Percentiles rank a stretch among this genome's conserved stretches.
phyloP scores from a whole-genome alignment of 2,888 invertebrate genomes.

The Ptychoptera contaminata region DNA sequence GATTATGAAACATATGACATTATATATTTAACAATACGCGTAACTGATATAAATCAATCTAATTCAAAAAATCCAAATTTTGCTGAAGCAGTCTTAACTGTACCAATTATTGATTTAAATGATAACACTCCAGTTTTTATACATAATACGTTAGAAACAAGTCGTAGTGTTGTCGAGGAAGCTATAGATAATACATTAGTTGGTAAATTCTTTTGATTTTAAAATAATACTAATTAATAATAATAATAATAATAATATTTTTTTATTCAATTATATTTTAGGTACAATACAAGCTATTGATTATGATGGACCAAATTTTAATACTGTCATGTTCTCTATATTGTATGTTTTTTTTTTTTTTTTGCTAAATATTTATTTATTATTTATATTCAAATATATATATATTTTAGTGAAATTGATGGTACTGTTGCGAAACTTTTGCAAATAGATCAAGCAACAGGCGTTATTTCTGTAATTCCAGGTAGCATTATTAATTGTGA shows the following conservation, averaged over 20 bases:
- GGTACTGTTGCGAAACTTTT: constrained; percentile 33
- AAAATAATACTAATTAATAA: neutral
- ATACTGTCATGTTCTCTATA: constrained; percentile 39
- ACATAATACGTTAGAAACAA: constrained; percentile 27
- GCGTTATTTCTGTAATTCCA: constrained; percentile 35
- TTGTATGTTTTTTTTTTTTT: constrained; percentile 27
- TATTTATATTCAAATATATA: neutral
- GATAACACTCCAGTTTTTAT: constrained; percentile 45
- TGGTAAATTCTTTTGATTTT: constrained; percentile 20
- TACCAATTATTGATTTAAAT: constrained; percentile 44
- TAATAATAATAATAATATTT: neutral
- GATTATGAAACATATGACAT: constrained; percentile 45
- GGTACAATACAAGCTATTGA: constrained; percentile 40
- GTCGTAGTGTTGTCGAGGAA: constrained; percentile 37
- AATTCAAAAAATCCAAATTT: constrained; percentile 2
- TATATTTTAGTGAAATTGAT: constrained; percentile 27
- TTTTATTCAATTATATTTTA: constrained; percentile 6
- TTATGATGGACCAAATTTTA: constrained; percentile 41
- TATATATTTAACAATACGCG: constrained; percentile 36
- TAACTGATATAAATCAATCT: constrained; percentile 35
- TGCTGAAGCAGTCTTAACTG: constrained; percentile 36
- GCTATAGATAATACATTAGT: constrained; percentile 33
- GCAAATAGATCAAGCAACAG: constrained; percentile 33
- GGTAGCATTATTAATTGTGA: constrained; percentile 39
- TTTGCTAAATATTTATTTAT: neutral